Evolutionary conservation across 2,113 vertebrate species (phyloP), one percentile per base, ranked within the genome.

Genomic region (Trematomus loennbergii): DNA sequence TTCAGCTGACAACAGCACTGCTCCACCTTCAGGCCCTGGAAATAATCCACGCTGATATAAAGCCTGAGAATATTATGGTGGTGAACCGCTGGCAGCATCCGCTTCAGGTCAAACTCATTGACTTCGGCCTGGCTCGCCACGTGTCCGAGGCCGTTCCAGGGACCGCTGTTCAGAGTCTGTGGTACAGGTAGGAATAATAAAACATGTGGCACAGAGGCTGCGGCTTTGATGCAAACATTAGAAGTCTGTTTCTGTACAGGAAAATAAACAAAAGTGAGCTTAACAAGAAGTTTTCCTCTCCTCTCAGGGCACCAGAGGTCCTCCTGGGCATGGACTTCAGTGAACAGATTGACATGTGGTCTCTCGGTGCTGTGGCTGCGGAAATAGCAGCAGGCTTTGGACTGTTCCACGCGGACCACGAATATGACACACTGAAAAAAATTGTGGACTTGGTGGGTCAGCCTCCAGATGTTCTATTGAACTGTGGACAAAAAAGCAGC

Each of bases 41-140:
- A 29, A 64, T 64, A n/a, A 29, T 46, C 2, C 60, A 64, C 8
- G 46, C 8, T 0, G 60, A 54, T 46, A 12, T 64, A 64, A 64
- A 75, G 57, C 60, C 60, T 9, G 60, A 55, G 0, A 75, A 64
- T 12, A 54, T 74, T 18, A 74, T 74, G 72, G 7, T 55, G 0
- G 15, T 64, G 15, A 36, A 64, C 36, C 16, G 36, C 20, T n/a
- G 5, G 49, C 49, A 64, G 60, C 60, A 45, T 33, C 33, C 18
- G 3, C 49, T 54, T 5, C 72, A 54, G 3, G 72, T 74, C 49
- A 74, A 54, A 16, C 49, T 74, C 49, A 45, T 74, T 25, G 72
- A 74, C 72, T 74, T 74, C 25, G 72, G 72, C 8, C 49, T 74
- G 16, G 59, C 71, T 45, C 25, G 10, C n/a, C 13, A 45, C 7